A percentile compares a stretch with the other conserved stretches of the same genome.
Conservation (phyloP, 2,797 vertebrate species). For the Hozukius guyotensis region DNA sequence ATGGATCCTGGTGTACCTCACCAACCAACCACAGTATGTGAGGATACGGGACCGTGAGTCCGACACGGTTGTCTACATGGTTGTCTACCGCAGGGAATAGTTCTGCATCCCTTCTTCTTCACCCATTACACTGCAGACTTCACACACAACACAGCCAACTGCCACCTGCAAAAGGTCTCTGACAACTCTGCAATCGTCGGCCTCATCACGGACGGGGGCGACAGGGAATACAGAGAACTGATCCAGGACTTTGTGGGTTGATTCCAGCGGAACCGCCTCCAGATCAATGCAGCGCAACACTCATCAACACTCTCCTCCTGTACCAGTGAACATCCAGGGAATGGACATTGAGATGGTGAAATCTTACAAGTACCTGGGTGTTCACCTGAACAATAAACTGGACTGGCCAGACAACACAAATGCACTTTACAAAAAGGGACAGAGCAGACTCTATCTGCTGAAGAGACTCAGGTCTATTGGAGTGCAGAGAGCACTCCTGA, state of each 20-base stretch:
- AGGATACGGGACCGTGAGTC: no score
- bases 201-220: background rate
- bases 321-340: background rate
- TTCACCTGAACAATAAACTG: background rate
- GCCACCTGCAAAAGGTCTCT: background rate
- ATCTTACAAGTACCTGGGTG: background rate
- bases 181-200: background rate
- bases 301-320: background rate
- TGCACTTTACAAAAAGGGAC: background rate
- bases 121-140: background rate
- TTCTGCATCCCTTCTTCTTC: background rate
- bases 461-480: background rate
- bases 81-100: background rate
- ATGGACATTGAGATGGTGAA: background rate
- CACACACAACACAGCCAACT: background rate
- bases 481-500: no score
- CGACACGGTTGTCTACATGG: no score
- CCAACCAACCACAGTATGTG: background rate
- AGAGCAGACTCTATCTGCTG: background rate
- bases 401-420: background rate
- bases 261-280: no score
- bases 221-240: background rate
- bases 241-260: no score
- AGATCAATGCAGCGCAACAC: no score
- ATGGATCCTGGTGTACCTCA: background rate